phyloP scores from a whole-genome alignment of 2,113 vertebrate species.

The Odocoileus hemionus region DNA sequence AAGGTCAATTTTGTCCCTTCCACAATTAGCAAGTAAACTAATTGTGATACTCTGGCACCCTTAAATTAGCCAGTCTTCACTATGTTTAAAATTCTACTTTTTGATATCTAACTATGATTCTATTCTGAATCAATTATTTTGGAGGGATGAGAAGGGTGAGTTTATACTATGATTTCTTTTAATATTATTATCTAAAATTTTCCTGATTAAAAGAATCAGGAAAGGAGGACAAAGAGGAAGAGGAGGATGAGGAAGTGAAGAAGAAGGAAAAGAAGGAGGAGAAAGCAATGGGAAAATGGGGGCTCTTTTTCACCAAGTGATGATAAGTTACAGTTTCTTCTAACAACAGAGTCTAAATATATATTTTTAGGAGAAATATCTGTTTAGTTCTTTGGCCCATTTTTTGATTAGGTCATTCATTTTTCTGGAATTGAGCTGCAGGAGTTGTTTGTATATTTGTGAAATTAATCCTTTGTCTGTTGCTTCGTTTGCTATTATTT shows the following conservation, averaged over 20 bases:
- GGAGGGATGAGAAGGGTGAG: neutral
- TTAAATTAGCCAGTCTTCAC: neutral
- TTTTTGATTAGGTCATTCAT: no score
- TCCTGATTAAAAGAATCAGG: neutral
- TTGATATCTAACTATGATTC: neutral
- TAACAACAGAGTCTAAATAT: neutral
- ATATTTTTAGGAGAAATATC: no score
- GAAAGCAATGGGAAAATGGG: fast-evolving
- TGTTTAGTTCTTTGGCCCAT: no score
- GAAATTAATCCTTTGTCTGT: no score
- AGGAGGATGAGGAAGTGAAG: fast-evolving
- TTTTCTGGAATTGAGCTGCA: no score
- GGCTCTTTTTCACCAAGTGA: neutral
- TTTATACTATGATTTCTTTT: neutral
- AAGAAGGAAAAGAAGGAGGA: neutral
- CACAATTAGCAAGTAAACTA: neutral
- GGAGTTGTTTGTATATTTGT: no score
- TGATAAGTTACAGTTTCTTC: neutral
- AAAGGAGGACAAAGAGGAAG: neutral
- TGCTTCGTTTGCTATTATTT: no score
- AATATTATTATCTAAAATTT: neutral
- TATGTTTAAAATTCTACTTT: neutral
- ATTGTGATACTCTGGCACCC: neutral
- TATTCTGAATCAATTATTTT: neutral
- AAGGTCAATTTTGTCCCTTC: neutral